Evolutionary conservation across 1,140 invertebrate genomes (phyloP).

Genomic region (Drosophila quadrilineata): DNA sequence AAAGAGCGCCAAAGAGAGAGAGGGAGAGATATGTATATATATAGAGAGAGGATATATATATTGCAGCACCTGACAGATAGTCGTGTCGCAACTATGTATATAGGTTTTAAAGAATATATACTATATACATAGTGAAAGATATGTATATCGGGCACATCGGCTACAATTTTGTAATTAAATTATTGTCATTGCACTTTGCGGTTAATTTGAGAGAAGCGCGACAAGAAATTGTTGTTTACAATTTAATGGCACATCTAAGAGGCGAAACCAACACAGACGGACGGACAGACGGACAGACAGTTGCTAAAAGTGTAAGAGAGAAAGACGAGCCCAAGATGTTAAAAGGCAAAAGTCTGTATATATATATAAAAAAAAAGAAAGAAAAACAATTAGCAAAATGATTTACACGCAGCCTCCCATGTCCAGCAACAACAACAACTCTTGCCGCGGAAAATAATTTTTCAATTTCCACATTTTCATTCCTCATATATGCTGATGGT

Average conservation of each 20-base stretch:
- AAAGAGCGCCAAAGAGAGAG: slow-evolving; percentile 12
- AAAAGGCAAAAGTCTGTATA: slow-evolving; percentile 16
- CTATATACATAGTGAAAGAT: slow-evolving; percentile 15
- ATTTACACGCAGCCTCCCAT: slow-evolving; percentile 73
- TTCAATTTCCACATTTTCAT: slow-evolving; percentile 52
- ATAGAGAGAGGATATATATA: neutral
- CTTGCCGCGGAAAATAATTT: slow-evolving; percentile 29
- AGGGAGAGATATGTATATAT: too few species aligned
- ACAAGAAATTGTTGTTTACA: slow-evolving; percentile 56
- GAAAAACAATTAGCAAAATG: slow-evolving; percentile 75
- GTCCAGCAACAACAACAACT: slow-evolving; percentile 37
- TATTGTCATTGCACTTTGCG: slow-evolving; percentile 65
- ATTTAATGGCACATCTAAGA: slow-evolving; percentile 62
- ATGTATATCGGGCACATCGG: slow-evolving; percentile 14
- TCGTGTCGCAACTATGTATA: slow-evolving; percentile 1
- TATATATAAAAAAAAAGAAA: slow-evolving; percentile 6
- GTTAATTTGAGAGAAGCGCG: slow-evolving; percentile 50
- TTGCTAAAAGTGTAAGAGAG: too few species aligned
- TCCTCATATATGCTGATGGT: slow-evolving; percentile 14
- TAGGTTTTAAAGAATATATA: neutral
- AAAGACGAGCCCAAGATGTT: slow-evolving; percentile 4
- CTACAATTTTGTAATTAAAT: slow-evolving; percentile 64
- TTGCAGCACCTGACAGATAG: slow-evolving; percentile 24
- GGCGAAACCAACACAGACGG: neutral
- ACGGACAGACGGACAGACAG: neutral